Conservation (phyloP, 1,140 invertebrate genomes). For the Bombus huntii region DNA sequence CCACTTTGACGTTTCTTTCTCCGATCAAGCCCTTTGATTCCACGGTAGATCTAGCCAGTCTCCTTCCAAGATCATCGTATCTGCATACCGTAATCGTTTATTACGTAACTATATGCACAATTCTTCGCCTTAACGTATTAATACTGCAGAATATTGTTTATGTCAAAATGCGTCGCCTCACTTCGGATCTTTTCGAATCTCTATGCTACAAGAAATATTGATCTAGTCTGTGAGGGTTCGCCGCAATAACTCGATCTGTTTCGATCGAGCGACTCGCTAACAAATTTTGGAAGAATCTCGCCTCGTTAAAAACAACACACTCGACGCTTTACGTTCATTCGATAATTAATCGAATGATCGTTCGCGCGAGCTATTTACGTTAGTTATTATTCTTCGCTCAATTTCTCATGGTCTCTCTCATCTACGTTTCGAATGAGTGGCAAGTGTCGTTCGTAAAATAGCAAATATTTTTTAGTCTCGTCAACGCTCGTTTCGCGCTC, state of each 20-base stretch:
- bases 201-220: conserved; percentile 67
- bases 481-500: neutral
- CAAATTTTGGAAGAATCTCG: conserved; percentile 31
- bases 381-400: neutral
- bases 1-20: neutral
- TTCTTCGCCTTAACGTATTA: conserved; percentile 78
- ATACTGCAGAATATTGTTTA: conserved; percentile 80
- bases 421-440: neutral
- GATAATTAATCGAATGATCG: neutral
- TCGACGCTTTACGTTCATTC: neutral
- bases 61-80: conserved; percentile 39
- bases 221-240: conserved; percentile 51
- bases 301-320: neutral
- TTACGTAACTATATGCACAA: conserved; percentile 68
- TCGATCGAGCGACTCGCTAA: conserved; percentile 1
- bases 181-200: conserved; percentile 30
- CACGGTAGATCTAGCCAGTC: conserved; percentile 8
- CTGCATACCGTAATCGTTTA: conserved; percentile 52
- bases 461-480: neutral
- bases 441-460: neutral
- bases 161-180: conserved; percentile 54
- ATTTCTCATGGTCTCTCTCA: neutral
- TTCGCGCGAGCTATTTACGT: neutral
- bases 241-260: conserved; percentile 3
- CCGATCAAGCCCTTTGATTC: neutral